Base-by-base conservation (phyloP, 64 coral and sea anemone genomes). In the Orbicella faveolata region DNA sequence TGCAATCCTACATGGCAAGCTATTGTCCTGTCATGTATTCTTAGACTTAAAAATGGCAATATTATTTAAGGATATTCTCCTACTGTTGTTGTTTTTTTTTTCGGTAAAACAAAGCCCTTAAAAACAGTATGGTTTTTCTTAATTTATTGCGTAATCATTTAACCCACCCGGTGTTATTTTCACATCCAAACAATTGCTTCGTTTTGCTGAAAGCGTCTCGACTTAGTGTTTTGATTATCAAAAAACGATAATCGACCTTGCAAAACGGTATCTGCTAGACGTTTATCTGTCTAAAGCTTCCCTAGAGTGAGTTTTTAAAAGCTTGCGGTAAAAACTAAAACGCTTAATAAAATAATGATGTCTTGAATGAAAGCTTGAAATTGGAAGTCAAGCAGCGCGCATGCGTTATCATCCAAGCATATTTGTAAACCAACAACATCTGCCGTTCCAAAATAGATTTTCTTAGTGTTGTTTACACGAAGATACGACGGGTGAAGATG, bases 381-480 rank as follows among this genome's bases (percentile, higher is more conserved):
- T 23, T 0, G 25, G 67, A 63, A 51, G 57, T 63, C n/a, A 63
- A 36, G 79, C 9, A 67, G 13, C 34, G 39, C 35, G 64, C 82
- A 85, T 73, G 65, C 82, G 63, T 39, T 13, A 37, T 11, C 57
- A 15, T 62, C 34, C 59, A 20, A 14, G 12, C 63, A 30, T 66
- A 3, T 84, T 69, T 84, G 61, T 48, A 66, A 83, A 83, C 33
- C 4, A 1, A 16, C 36, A 62, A 67, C 80, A 85, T 25, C 82
- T 85, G 82, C 82, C 15, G 44, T 13, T 23, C 39, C 0, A 70
- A 85, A 67, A 83, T 67, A 67, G 34, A 15, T 63, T 62, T 23
- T 12, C n/a, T 41, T 65, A 9, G 20, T 72, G 63, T 72, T 85
- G 82, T 70, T 85, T 73, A 52, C 66, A 16, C 11, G 63, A 37